Conservation (phyloP, 2,888 invertebrate species). For the Leucoma salicis region DNA sequence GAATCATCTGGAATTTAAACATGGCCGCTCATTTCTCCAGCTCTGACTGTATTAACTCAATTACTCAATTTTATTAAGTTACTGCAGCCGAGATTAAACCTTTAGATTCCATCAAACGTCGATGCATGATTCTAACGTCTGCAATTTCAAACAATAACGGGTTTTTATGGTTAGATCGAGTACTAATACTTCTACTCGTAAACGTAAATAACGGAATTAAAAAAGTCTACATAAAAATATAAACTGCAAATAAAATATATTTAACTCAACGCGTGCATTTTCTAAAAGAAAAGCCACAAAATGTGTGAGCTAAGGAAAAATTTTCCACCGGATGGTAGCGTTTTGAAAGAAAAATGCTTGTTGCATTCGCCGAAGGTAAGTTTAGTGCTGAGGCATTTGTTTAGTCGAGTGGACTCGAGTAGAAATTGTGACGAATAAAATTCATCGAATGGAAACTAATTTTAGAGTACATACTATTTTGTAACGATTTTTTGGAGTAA, state of each 20-base stretch:
- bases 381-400: slow-evolving; percentile 17
- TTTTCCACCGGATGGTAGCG: slow-evolving; percentile 36
- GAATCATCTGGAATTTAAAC: too few relatives aligned
- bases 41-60: too few relatives aligned
- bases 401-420: slow-evolving; percentile 10
- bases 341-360: slow-evolving; percentile 45
- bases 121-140: too few relatives aligned
- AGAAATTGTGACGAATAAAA: neutral
- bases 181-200: too few relatives aligned
- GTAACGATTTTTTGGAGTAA: neutral
- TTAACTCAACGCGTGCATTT: slow-evolving; percentile 25
- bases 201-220: too few relatives aligned
- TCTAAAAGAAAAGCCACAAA: slow-evolving; percentile 36
- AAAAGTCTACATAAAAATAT: too few relatives aligned
- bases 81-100: too few relatives aligned
- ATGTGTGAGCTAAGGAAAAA: slow-evolving; percentile 29
- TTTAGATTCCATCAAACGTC: too few relatives aligned
- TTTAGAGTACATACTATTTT: neutral
- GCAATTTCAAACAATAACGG: too few relatives aligned
- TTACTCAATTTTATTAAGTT: too few relatives aligned
- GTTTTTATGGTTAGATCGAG: too few relatives aligned
- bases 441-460: slow-evolving; percentile 1
- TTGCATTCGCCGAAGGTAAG: slow-evolving; percentile 36
- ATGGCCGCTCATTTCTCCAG: too few relatives aligned
- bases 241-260: slow-evolving; percentile 18